A percentile compares a stretch with the other conserved stretches of the same genome.
These are phyloP conservation scores for Metacarcinus magister DNA, from an alignment of 2,888 invertebrate genomes.

Conservation along the genomic window DNA sequence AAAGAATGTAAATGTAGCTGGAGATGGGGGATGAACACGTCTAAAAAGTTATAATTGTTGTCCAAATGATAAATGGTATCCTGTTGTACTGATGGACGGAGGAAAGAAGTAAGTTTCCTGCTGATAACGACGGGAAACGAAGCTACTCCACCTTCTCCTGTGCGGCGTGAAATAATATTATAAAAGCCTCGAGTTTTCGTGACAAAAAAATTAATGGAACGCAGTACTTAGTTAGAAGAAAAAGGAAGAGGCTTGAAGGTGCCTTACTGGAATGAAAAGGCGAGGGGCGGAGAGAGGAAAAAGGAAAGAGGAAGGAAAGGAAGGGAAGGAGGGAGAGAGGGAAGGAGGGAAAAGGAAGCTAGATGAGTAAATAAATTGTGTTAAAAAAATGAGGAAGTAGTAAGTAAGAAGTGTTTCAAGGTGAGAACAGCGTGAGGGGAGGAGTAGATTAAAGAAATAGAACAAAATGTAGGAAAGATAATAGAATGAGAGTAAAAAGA, in stretches of 20 bases:
- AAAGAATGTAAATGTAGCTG: background rate
- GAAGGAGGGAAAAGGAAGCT: background rate
- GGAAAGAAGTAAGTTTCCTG: background rate
- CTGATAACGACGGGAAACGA: background rate
- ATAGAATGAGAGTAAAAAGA: background rate
- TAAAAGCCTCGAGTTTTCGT: background rate
- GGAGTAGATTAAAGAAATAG: conserved; percentile 6
- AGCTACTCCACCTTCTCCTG: background rate
- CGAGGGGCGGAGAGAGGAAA: background rate
- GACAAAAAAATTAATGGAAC: background rate
- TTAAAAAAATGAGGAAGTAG: background rate
- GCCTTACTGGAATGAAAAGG: background rate
- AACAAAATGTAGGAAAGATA: background rate
- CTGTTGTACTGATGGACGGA: background rate
- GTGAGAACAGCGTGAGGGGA: background rate
- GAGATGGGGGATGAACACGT: background rate
- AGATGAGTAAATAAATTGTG: background rate
- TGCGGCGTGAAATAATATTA: background rate
- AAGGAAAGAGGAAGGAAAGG: background rate
- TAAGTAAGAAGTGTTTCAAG: background rate
- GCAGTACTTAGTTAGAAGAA: background rate
- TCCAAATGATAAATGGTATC: conserved; percentile 6
- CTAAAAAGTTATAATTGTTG: background rate
- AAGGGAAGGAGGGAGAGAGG: background rate
- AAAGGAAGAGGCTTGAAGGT: background rate